phyloP scores from a whole-genome alignment of 2,797 vertebrate genomes.

The Acrossocheilus wenchowensis region DNA sequence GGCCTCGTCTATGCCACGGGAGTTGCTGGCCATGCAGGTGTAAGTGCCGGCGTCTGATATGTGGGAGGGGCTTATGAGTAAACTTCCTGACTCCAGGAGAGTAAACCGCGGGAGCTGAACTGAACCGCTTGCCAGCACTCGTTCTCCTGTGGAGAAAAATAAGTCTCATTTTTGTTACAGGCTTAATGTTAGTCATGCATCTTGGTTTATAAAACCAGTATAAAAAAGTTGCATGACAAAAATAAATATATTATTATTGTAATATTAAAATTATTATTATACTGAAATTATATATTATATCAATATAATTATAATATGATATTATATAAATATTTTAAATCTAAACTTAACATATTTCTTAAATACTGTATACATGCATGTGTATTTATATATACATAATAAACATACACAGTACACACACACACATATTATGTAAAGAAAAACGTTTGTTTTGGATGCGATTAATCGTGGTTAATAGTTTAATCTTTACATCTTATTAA shows the following conservation, averaged over 20 bases:
- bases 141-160: slow-evolving; percentile 80
- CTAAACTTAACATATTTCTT: too few relatives aligned
- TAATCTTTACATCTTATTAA: not conserved
- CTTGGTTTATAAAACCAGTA: not conserved
- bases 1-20: slow-evolving; percentile 91
- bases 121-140: slow-evolving; percentile 92
- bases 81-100: slow-evolving; percentile 92
- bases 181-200: not conserved
- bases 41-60: slow-evolving; percentile 91
- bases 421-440: too few relatives aligned
- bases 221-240: not conserved
- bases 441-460: too few relatives aligned
- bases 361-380: too few relatives aligned
- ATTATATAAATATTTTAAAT: not conserved
- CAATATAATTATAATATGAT: too few relatives aligned
- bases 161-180: not conserved
- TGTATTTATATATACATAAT: too few relatives aligned
- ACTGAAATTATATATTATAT: not conserved
- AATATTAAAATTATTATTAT: not conserved
- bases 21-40: slow-evolving; percentile 95
- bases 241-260: not conserved
- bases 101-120: slow-evolving; percentile 95
- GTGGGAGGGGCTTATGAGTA: slow-evolving; percentile 91
- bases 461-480: not conserved
- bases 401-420: too few relatives aligned